phyloP scores from a whole-genome alignment of 2,113 vertebrate genomes.

The Daboia siamensis region DNA sequence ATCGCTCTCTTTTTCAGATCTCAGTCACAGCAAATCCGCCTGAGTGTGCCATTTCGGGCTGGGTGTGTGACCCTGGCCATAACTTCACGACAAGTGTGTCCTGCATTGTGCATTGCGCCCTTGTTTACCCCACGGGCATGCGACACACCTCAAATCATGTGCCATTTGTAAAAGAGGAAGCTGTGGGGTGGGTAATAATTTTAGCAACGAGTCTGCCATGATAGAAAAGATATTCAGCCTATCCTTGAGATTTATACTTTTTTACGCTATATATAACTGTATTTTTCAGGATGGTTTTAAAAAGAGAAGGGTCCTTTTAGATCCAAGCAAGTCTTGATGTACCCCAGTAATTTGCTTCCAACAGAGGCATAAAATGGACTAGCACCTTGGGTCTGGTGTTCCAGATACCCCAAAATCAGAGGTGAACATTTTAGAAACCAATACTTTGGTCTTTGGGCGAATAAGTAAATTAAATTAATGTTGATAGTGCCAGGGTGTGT shows the following conservation, averaged over 20 bases:
- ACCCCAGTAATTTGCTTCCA: neutral
- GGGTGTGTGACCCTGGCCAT: neutral
- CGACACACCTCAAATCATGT: neutral
- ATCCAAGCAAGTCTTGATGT: neutral
- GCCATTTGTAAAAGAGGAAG: neutral
- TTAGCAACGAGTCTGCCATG: neutral
- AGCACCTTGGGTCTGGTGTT: neutral
- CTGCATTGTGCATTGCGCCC: neutral
- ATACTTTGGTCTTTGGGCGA: neutral
- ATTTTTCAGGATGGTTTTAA: neutral
- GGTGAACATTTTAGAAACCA: neutral
- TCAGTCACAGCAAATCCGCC: neutral
- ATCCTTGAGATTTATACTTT: neutral
- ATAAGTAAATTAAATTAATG: too few species aligned
- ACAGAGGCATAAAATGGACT: neutral
- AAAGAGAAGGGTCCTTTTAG: neutral
- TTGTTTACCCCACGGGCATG: neutral
- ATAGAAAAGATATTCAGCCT: neutral
- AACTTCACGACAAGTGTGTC: neutral
- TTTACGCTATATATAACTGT: neutral
- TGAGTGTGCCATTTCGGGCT: neutral
- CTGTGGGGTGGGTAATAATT: neutral
- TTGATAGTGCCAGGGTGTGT: neutral
- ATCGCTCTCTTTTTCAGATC: neutral
- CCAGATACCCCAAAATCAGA: neutral